These are phyloP conservation scores for Falcaria lacertinaria DNA, from an alignment of 2,888 invertebrate genomes.

Conservation along the genomic window DNA sequence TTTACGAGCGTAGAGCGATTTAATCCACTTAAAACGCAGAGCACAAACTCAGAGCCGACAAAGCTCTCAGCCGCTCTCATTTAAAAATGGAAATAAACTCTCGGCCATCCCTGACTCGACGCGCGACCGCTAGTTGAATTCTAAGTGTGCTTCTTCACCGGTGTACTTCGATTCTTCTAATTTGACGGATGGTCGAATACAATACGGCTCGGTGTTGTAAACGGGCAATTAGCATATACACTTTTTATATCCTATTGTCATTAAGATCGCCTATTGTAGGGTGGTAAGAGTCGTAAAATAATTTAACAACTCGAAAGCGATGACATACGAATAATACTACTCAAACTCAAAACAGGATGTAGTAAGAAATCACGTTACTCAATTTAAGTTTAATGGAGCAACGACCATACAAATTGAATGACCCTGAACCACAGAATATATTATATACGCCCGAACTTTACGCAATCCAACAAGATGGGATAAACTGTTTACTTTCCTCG, in stretches of 20 bases:
- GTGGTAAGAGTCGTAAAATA: neutral
- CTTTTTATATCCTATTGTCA: constrained; percentile 4
- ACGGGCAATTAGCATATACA: neutral
- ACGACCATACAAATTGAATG: no score
- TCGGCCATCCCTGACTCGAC: constrained; percentile 76
- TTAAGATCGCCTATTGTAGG: constrained; percentile 7
- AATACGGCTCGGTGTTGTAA: neutral
- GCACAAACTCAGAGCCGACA: constrained; percentile 77
- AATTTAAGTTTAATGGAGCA: no score
- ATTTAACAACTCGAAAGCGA: no score
- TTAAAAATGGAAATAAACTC: constrained; percentile 80
- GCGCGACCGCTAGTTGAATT: constrained; percentile 71
- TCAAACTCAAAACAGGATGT: neutral
- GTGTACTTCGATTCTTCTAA: constrained; percentile 58
- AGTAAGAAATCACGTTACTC: neutral
- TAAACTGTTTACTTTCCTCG: neutral
- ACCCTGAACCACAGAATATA: no score
- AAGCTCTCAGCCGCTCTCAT: constrained; percentile 79
- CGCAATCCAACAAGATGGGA: neutral
- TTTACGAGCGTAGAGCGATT: constrained; percentile 79
- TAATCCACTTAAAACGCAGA: constrained; percentile 81
- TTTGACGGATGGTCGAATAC: constrained; percentile 30
- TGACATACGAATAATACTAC: neutral
- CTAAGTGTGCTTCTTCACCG: constrained; percentile 65
- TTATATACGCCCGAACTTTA: no score